Base-by-base conservation (phyloP, 2,888 invertebrate genomes). In the Drosophila lutescens region DNA sequence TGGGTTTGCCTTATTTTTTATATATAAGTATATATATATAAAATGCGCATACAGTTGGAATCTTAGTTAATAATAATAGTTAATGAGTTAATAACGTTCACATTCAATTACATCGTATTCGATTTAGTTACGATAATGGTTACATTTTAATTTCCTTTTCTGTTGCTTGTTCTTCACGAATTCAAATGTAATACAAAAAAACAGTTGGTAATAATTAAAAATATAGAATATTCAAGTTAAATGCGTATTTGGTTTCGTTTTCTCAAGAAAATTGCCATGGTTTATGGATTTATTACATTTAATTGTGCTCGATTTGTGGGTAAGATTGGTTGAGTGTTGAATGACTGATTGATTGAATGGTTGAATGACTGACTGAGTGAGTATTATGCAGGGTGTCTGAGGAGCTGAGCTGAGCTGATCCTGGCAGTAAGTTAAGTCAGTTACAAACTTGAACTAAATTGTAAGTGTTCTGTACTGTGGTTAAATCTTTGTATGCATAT, bases 31-130 rank as follows among this genome's bases (percentile, higher is more conserved):
- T 44, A 56, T 17, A 65, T 60, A 61, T 67, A 73, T 66, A 60
- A 63, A 65, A 74, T 72, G 75, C 78, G 82, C 76, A 75, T 78
- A 82, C 78, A 73, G 73, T 71, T 71, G 65, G 65, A 81, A 76
- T 84, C 73, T 69, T 83, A 86, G 81, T 41, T 82, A 86, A 81
- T 83, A 81, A 87, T 83, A 83, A 80, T 75, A 66, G 65, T 83
- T 79, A 87, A 82, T 82, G 71, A 82, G 85, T 87, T 86, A 79
- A 83, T 85, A 87, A 83, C 82, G 73, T 83, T 83, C 82, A 83
- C 87, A 87, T 87, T 87, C 76, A 72, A 83, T 81, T 79, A 82
- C 68, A 80, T 77, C 79, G 66, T 76, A 58, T 57, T 74, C 58
- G 65, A 74, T 74, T 76, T 66, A 77, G 63, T 77, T 77, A 68